Evolutionary conservation across 2,113 vertebrate genomes (phyloP), one percentile per base, ranked within the genome.

Genomic region (Setophaga kirtlandii): DNA sequence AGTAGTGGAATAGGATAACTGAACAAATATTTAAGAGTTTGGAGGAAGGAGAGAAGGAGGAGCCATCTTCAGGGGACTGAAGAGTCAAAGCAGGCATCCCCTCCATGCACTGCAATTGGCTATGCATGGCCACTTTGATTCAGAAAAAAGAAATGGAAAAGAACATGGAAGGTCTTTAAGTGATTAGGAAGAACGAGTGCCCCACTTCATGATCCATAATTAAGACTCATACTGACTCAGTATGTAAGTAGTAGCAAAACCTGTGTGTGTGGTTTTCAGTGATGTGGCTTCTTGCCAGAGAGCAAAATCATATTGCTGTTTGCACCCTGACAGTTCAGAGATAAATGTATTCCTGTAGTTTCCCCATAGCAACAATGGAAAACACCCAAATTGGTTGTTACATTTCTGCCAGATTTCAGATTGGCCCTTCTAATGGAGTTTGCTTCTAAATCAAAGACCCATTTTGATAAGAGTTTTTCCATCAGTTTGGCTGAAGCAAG

Each of bases 1-100:
- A 31, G 33, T 64, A 59, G 53, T 83, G 50, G 42, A 67, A 73
- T 63, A 94, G n/a, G 83, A 83, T 80, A 93, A 90, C 71, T 92
- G 89, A 90, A 93, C 62, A 89, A 87, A 87, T 85, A 87, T 33
- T 62, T 87, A 67, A 95, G 58, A 83, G 17, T 86, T 46, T 87
- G 60, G 52, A 75, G 42, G 80, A 78, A 88, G 52, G 35, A 59
- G 55, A 80, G 60, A 46, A 92, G 67, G 64, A 70, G 19, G 13
- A 37, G 12, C 41, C 64, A 14, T 62, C 58, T 79, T 94, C 35
- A 79, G 39, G 50, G n/a, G 28, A 6, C 41, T 49, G 46, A 80
- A 49, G 39, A 92, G 55, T 46, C 63, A 79, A 75, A 94, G 79
- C 52, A 77, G 52, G 47, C 53, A 50, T 83, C 73, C 2, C 70